Evolutionary conservation across 1,140 invertebrate species (phyloP), one percentile per base, ranked within the genome.

Genomic region (Drosophila eugracilis): DNA sequence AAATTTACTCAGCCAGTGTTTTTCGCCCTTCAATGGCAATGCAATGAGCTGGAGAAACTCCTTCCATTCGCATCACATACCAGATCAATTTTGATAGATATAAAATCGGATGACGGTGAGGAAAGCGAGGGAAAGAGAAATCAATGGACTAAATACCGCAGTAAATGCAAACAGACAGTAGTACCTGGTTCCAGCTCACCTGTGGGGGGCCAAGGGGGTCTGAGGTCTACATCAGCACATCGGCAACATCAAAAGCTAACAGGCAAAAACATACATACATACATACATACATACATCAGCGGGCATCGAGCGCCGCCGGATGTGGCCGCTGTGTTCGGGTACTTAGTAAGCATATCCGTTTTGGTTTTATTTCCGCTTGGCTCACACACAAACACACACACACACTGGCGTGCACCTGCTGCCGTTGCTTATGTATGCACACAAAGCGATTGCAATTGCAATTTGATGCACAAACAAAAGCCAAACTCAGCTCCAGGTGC

Each of bases 321-420:
- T 86, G 81, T 78, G 83, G 83, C 59, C 69, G 81, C 67, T 74
- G 83, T 86, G 83, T 78, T 77, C 39, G 42, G 77, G 83, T 81
- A 88, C 83, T 86, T 88, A 88, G 83, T 69, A 78, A 88, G 83
- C 83, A 86, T 88, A 88, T 86, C 83, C 81, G 83, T 83, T 86
- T 86, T 88, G 77, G 78, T 86, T 86, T 86, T 86, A 86, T 86
- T 88, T 86, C 81, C 81, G 83, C 53, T 81, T 47, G 28, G 60
- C 52, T 37, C 42, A 45, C 28, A 41, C 45, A 32, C 39, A 47
- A 14, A 26, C 24, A 62, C 52, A 53, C 48, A 28, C 36, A 53
- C 32, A 52, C 14, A 24, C 30, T 52, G 5, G 24, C 30, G n/a
- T 30, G 39, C 39, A 42, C 37, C 42, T 50, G 36, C 41, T 30